Evolutionary conservation across 2,797 vertebrate species (phyloP), one percentile per base, ranked within the genome.

Genomic region (Philypnodon macrostomus): DNA sequence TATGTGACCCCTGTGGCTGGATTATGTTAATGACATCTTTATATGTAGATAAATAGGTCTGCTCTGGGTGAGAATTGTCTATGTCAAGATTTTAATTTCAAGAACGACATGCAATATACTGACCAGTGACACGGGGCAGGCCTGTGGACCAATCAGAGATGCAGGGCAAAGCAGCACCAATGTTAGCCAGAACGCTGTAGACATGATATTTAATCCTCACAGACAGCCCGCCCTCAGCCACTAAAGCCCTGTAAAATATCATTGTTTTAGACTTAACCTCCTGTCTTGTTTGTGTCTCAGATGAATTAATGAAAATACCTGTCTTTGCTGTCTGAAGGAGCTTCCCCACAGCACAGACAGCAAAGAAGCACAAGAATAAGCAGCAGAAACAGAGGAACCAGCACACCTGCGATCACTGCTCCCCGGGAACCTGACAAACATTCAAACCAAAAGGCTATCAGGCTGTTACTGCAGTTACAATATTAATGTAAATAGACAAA

Each of bases 101-200:
- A n/a, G n/a, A n/a, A n/a, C n/a, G n/a, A n/a, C n/a, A n/a, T n/a
- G n/a, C n/a, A n/a, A n/a, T 3, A 38, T 45, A 67, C 73, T 67
- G 27, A 99, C 96, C 96, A 11, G 95, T 99, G 78, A 99, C 94
- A 51, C 95, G 91, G 44, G 96, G 96, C 17, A 97, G 86, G 27
- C 94, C 94, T 6, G 91, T 92, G 26, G 88, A 90, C 14, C 93
- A 87, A 53, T 92, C 50, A 21, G 91, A 85, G 53, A 93, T 84
- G 24, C 96, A 97, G 10, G 93, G 92, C 19, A 96, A 68, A 0
- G 89, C 67, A 1, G 92, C 88, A 0, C 91, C 77, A 49, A 98
- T 83, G 74, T 92, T 95, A 0, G 91, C 92, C 85, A 97, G 66
- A 23, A 93, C 90, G 0, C 90, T 91, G 72, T 77, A 93, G 42